phyloP scores from a whole-genome alignment of 2,888 invertebrate species.

The Cryptocephalus primarius region DNA sequence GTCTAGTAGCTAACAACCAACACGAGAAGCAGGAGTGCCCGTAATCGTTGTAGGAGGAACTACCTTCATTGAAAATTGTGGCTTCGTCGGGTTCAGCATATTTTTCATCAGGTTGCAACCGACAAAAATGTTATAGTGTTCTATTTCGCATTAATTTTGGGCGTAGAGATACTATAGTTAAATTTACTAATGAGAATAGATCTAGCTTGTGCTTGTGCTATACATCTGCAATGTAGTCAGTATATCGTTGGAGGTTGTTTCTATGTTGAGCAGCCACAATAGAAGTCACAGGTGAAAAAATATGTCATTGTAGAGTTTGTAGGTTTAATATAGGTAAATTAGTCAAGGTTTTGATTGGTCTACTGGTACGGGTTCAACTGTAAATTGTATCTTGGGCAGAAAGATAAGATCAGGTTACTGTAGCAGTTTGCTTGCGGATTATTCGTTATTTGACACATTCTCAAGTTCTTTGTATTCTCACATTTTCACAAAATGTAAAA shows the following conservation, averaged over 20 bases:
- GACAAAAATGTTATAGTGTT: neutral
- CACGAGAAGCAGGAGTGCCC: too few relatives aligned
- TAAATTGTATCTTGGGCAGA: slow-evolving; percentile 65
- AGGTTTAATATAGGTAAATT: neutral
- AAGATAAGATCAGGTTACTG: slow-evolving; percentile 49
- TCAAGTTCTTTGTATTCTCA: slow-evolving; percentile 63
- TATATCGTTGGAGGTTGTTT: slow-evolving; percentile 58
- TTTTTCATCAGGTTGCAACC: too few relatives aligned
- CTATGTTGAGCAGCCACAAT: slow-evolving; percentile 63
- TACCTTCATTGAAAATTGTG: too few relatives aligned
- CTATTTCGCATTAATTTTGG: slow-evolving; percentile 25
- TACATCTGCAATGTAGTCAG: slow-evolving; percentile 71
- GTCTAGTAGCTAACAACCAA: too few relatives aligned
- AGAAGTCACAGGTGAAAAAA: slow-evolving; percentile 43
- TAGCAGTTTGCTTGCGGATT: slow-evolving; percentile 50
- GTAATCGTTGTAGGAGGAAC: too few relatives aligned
- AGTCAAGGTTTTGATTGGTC: slow-evolving; percentile 71
- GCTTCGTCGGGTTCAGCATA: too few relatives aligned
- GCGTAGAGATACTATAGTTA: slow-evolving; percentile 61
- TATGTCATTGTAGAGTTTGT: neutral
- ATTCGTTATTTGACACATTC: slow-evolving; percentile 52
- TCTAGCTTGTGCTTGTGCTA: slow-evolving; percentile 69
- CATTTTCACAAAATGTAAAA: slow-evolving; percentile 55
- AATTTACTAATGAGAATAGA: slow-evolving; percentile 77
- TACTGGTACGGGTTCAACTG: slow-evolving; percentile 69